These are phyloP conservation scores for Mesorhabditis spiculigera DNA, from an alignment of 2,888 invertebrate genomes.

Conservation along the genomic window DNA sequence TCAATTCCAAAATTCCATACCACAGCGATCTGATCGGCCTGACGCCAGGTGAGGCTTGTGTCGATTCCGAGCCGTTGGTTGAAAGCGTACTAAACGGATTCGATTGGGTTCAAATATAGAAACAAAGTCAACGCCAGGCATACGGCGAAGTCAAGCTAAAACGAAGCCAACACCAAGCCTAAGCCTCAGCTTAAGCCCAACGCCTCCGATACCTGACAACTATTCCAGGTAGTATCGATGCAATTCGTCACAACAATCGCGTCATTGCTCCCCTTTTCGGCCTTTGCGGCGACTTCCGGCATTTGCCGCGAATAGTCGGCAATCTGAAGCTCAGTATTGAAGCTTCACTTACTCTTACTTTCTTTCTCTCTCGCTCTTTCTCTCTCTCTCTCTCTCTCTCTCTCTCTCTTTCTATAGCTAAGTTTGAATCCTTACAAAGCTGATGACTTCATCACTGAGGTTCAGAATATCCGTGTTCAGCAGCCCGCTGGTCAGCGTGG, in stretches of 20 bases:
- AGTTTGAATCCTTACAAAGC: not conserved
- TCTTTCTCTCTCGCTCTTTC: too few relatives aligned
- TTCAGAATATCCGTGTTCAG: not conserved
- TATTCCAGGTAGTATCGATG: constrained; percentile 1
- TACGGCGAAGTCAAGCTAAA: too few relatives aligned
- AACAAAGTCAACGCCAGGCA: too few relatives aligned
- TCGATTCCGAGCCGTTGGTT: not conserved
- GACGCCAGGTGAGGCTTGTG: constrained; percentile 3
- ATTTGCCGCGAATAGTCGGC: not conserved
- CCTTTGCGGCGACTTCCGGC: not conserved
- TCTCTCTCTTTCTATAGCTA: too few relatives aligned
- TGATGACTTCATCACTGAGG: not conserved
- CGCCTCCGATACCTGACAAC: not conserved
- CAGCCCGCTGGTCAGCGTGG: not conserved
- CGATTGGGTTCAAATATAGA: not conserved
- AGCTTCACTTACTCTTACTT: too few relatives aligned
- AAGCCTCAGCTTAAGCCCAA: too few relatives aligned
- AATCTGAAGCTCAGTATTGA: not conserved
- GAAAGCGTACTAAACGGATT: not conserved
- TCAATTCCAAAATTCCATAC: not conserved
- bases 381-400: too few relatives aligned
- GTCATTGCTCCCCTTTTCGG: not conserved
- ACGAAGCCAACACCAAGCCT: too few relatives aligned
- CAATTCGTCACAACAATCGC: not conserved
- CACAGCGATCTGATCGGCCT: not conserved